These are phyloP conservation scores for Cirrhinus molitorella DNA, from an alignment of 2,797 vertebrate species.

Conservation along the genomic window DNA sequence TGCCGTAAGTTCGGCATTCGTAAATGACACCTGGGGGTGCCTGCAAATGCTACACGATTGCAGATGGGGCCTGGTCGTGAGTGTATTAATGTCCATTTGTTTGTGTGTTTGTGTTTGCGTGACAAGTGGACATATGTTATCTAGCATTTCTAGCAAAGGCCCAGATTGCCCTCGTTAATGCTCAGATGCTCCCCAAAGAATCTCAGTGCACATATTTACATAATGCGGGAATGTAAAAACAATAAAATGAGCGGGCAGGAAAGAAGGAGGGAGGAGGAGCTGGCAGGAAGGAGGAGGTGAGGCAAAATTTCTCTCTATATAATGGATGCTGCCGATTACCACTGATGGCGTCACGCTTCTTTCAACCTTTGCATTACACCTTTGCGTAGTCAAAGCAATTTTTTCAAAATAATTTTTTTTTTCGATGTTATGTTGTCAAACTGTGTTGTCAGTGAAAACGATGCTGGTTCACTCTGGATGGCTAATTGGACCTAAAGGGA, in stretches of 20 bases:
- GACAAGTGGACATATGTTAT: constrained; percentile 76
- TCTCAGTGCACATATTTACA: constrained; percentile 75
- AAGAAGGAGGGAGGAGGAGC: not conserved
- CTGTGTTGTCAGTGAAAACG: not conserved
- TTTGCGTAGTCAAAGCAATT: not conserved
- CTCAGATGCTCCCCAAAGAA: constrained; percentile 63
- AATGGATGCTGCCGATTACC: not conserved
- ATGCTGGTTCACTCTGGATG: not conserved
- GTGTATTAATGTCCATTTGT: constrained; percentile 71
- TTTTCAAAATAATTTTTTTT: not conserved
- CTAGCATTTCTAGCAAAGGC: constrained; percentile 66
- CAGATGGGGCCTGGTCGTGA: constrained; percentile 73
- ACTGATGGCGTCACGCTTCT: not conserved
- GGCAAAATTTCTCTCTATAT: not conserved
- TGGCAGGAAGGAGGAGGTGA: not conserved
- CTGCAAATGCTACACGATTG: constrained; percentile 51
- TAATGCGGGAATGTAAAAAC: constrained; percentile 68
- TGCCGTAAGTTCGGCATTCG: constrained; percentile 59
- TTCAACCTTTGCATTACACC: constrained; percentile 8
- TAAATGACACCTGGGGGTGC: constrained; percentile 69
- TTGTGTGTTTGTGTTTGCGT: constrained; percentile 69
- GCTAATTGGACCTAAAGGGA: constrained; percentile 19
- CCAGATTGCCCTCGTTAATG: constrained; percentile 72
- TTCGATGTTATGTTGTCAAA: not conserved
- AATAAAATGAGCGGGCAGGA: constrained; percentile 41